Base-by-base conservation (phyloP, 1,140 invertebrate species). In the Drosophila lacteicornis region DNA sequence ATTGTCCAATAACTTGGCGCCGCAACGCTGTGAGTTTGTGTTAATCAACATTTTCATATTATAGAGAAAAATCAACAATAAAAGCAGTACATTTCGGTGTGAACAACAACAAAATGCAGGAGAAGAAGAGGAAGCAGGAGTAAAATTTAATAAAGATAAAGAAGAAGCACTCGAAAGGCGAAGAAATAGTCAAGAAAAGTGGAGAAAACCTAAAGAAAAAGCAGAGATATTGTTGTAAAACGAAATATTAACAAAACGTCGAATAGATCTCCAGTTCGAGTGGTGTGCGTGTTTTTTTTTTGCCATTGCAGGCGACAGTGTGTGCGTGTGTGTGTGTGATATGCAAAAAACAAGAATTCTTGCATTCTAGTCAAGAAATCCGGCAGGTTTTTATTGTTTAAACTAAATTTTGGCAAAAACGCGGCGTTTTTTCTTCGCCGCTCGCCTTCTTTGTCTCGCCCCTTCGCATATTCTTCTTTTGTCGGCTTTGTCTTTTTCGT, bases 401-500 rank as follows among this genome's bases (percentile, higher is more conserved):
- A 46, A 25, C 19, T 43, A 22, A 42, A 56, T 33, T 55, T 63
- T 13, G 22, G 36, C 42, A 22, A 40, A 75, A 63, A 49, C 25
- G 69, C 67, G 40, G 53, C 45, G 65, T 22, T 75, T 75, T 46
- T 75, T 45, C 57, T 46, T 45, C 27, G 38, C 50, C 30, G 30
- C 40, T 73, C 43, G 38, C 42, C 58, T 46, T 79, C 75, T 78
- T 78, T 79, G 55, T 78, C 66, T 78, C 22, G 47, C 66, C 47
- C 62, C 33, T 25, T 36, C 62, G 33, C 38, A 36, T 70, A 68
- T 70, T 51, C 62, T 67, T 40, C 50, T 55, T 62, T 75, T 36
- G 33, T 56, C 47, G 71, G 47, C 75, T 76, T 69, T 78, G 56
- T 77, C 63, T 69, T 77, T 77, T 77, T 77, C 63, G 74, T 77